phyloP scores from a whole-genome alignment of 64 coral and sea anemone genomes.

The Stylophora pistillata region DNA sequence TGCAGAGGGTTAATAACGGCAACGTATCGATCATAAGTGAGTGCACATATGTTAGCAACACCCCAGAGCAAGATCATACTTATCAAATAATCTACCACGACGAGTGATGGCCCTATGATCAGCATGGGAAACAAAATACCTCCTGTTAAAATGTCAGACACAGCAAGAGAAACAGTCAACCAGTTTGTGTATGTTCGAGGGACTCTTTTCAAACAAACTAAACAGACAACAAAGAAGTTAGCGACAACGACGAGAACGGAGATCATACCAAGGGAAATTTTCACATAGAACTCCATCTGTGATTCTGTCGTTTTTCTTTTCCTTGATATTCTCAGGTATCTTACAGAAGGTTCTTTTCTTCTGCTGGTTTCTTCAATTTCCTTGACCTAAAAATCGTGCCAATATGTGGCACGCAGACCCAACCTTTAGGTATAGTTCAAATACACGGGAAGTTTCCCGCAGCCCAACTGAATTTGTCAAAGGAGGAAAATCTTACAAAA shows the following conservation, averaged over 20 bases:
- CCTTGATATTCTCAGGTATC: too few relatives aligned
- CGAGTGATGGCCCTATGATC: background rate
- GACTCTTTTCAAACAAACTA: background rate
- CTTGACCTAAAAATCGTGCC: too few relatives aligned
- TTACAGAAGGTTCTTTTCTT: too few relatives aligned
- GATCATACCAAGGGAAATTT: background rate
- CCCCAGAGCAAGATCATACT: background rate
- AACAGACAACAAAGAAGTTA: background rate
- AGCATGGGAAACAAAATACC: background rate
- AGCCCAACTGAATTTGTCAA: too few relatives aligned
- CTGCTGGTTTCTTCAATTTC: too few relatives aligned
- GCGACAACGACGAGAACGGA: background rate
- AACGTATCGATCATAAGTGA: constrained; percentile 14
- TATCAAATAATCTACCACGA: background rate
- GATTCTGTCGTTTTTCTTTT: too few relatives aligned
- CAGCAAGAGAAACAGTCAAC: background rate
- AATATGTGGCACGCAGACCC: too few relatives aligned
- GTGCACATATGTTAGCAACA: constrained; percentile 12
- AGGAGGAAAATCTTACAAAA: too few relatives aligned
- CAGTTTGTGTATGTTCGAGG: constrained; percentile 22
- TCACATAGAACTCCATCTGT: too few relatives aligned
- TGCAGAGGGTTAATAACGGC: background rate
- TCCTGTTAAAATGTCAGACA: constrained; percentile 25
- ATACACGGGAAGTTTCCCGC: too few relatives aligned
- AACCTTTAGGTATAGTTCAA: too few relatives aligned